A percentile compares a stretch with the other conserved stretches of the same genome.
phyloP scores from a whole-genome alignment of 2,113 vertebrate species.

The Ia io region DNA sequence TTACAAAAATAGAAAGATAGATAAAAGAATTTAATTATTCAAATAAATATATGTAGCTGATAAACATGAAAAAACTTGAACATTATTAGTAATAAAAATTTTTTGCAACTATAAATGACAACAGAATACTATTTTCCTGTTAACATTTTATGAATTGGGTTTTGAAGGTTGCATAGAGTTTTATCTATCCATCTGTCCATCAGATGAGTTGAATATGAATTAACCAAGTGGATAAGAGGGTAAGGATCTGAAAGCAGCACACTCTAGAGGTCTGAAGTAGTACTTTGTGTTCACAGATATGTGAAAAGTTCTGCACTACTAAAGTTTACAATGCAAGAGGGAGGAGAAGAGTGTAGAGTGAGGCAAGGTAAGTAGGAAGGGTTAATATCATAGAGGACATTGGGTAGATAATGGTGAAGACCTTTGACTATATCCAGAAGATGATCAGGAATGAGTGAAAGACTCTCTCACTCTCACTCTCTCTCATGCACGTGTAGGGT shows the following conservation, averaged over 20 bases:
- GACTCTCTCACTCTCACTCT: background rate
- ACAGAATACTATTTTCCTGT: background rate
- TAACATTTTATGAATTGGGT: conserved; percentile 14
- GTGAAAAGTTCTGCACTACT: background rate
- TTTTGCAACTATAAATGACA: background rate
- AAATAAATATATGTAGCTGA: background rate
- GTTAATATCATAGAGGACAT: background rate
- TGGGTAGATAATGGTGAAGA: background rate
- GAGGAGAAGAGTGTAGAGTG: background rate
- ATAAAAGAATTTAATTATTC: background rate
- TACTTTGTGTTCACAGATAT: background rate
- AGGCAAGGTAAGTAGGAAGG: background rate
- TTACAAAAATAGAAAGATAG: conserved; percentile 17
- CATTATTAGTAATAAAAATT: background rate
- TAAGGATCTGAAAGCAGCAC: background rate
- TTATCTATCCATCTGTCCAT: background rate
- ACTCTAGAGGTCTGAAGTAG: background rate
- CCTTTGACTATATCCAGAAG: background rate
- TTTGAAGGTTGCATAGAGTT: background rate
- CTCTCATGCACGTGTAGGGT: too few species aligned
- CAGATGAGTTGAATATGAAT: background rate
- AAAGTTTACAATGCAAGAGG: background rate
- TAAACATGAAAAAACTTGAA: background rate
- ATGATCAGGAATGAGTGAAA: background rate
- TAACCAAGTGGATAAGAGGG: background rate